phyloP scores from a whole-genome alignment of 1,140 invertebrate species.

The Myzus persicae region DNA sequence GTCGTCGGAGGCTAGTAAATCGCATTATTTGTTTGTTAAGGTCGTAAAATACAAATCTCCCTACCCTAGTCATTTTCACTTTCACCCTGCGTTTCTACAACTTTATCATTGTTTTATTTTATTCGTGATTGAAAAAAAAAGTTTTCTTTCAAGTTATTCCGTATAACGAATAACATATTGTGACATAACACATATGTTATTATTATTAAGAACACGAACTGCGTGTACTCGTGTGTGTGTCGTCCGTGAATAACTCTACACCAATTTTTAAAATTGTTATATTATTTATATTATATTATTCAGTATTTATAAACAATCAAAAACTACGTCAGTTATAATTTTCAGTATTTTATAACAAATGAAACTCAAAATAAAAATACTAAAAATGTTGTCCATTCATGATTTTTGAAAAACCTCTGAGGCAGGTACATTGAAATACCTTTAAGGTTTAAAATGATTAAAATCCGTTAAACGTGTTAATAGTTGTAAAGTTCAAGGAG shows the following conservation, averaged over 20 bases:
- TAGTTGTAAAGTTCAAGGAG: neutral
- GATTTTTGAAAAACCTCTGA: neutral
- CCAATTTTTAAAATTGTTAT: too few species aligned
- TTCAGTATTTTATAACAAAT: neutral
- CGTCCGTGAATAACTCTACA: neutral
- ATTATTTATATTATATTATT: neutral
- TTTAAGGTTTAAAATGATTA: neutral
- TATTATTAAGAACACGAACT: neutral
- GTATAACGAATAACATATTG: neutral
- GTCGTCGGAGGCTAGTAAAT: neutral
- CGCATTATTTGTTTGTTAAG: neutral
- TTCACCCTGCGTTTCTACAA: neutral
- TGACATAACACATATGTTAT: neutral
- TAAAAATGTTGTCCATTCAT: neutral
- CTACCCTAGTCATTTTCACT: neutral
- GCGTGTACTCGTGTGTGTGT: neutral
- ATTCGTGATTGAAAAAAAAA: neutral
- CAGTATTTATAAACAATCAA: neutral
- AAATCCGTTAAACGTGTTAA: neutral
- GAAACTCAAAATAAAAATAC: neutral
- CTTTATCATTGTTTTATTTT: neutral
- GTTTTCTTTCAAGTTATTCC: neutral
- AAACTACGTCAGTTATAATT: neutral
- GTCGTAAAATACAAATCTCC: constrained; percentile 13
- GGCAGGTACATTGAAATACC: neutral